Base-by-base conservation (phyloP, 2,113 vertebrate genomes). In the Cyphomyrus plagiostoma region DNA sequence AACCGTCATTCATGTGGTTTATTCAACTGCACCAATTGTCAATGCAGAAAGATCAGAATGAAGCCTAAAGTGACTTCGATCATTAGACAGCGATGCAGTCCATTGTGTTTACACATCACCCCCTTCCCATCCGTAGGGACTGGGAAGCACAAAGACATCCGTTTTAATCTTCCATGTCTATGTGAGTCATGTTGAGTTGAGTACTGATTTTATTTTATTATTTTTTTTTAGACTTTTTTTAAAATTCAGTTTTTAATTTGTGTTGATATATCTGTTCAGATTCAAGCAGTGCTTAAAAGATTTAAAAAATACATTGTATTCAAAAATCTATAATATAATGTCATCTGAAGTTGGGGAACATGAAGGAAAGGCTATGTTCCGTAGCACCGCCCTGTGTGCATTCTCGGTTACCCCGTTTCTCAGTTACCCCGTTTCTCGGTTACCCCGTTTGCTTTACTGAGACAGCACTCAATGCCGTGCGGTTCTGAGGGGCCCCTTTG, bases 11-110 rank as follows among this genome's bases (percentile, higher is more conserved):
- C 35, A n/a, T 39, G 42, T 66, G 85, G n/a, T 53, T 53, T 39
- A 35, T 87, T 87, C 85, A 30, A 30, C 26, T 17, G 85, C 50
- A 11, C 30, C 23, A 56, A 49, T 53, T n/a, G 50, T 87, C 85
- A 87, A 53, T 87, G 85, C n/a, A 53, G 50, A 53, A 21, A 53
- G 49, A 87, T 26, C 13, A 56, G 85, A 35, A 53, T 26, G 26
- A 19, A 13, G 13, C 50, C 17, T 87, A 53, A 87, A 87, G 30
- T 87, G 49, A 87, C 83, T 62, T 88, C 87, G 46, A 39, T 62
- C 56, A 66, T 87, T 87, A 87, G 26, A 53, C 30, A 62, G 35
- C 19, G 87, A 58, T 53, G 53, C 87, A 66, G 87, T 58, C 53
- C 26, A 88, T 19, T 46, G 52, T 88, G 35, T 88, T 88, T 88